These are phyloP conservation scores for Pterobdella sp. DNA, from an alignment of 2,888 invertebrate species.

Conservation along the genomic window DNA sequence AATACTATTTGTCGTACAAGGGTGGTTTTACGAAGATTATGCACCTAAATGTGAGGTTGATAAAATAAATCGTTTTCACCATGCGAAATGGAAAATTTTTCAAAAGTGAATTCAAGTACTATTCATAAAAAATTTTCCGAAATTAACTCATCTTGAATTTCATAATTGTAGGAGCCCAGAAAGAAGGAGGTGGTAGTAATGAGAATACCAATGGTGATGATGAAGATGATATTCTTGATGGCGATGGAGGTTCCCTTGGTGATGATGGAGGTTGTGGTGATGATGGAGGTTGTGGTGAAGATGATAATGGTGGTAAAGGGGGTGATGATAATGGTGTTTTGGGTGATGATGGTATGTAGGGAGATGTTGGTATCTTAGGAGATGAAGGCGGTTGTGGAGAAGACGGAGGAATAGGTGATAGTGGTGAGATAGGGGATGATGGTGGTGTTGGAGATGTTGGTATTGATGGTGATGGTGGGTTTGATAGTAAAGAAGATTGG, in stretches of 20 bases:
- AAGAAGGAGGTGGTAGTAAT: no score
- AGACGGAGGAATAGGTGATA: not conserved
- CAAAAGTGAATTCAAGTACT: no score
- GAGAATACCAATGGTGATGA: not conserved
- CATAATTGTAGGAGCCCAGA: no score
- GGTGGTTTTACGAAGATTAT: no score
- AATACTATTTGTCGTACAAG: no score
- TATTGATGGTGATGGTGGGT: not conserved
- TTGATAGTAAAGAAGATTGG: no score
- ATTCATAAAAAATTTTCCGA: no score
- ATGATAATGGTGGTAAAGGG: constrained; percentile 1
- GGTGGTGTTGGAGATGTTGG: not conserved
- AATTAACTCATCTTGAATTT: no score
- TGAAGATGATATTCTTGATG: not conserved
- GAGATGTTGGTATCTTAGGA: not conserved
- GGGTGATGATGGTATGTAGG: constrained; percentile 5
- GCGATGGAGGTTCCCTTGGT: not conserved
- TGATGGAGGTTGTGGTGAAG: constrained; percentile 8
- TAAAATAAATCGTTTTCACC: no score
- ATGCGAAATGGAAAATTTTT: no score
- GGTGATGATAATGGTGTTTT: constrained; percentile 7
- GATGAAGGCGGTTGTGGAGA: not conserved
- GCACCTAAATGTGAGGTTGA: no score
- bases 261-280: constrained; percentile 10
- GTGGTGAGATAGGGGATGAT: no score